Percentiles rank a stretch among this genome's conserved stretches.
phyloP scores from a whole-genome alignment of 2,797 vertebrate species.

The Typhlichthys eigenmanni region DNA sequence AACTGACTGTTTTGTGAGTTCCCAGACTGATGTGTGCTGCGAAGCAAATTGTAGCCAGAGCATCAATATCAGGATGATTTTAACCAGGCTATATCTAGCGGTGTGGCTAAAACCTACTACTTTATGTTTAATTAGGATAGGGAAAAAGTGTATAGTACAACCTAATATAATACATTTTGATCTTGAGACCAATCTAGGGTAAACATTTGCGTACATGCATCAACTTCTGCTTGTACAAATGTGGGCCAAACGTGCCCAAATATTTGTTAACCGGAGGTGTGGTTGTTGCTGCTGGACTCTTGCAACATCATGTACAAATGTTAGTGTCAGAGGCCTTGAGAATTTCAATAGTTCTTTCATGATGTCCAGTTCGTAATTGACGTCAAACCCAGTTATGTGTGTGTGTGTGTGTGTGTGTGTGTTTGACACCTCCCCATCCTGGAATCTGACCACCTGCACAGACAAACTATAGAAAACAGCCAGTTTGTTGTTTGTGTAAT shows the following conservation, averaged over 20 bases:
- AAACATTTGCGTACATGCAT: too few relatives aligned
- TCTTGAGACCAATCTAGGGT: too few relatives aligned
- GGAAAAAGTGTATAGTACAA: too few relatives aligned
- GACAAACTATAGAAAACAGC: constrained; percentile 3
- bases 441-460: neutral
- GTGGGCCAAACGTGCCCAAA: neutral
- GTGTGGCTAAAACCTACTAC: too few relatives aligned
- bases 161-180: too few relatives aligned
- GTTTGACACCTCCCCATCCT: neutral
- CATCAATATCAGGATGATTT: too few relatives aligned
- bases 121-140: too few relatives aligned
- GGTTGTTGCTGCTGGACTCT: neutral
- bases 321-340: neutral
- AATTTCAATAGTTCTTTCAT: neutral
- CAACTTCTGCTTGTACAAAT: neutral
- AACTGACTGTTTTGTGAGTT: too few relatives aligned
- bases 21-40: neutral
- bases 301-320: neutral
- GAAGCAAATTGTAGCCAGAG: too few relatives aligned
- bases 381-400: neutral
- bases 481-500: constrained; percentile 10
- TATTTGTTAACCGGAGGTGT: neutral
- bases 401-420: too few relatives aligned
- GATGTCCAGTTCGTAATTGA: neutral
- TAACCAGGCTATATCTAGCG: too few relatives aligned